Evolutionary conservation across 2,888 invertebrate species (phyloP).

Genomic region (Mythimna loreyi): DNA sequence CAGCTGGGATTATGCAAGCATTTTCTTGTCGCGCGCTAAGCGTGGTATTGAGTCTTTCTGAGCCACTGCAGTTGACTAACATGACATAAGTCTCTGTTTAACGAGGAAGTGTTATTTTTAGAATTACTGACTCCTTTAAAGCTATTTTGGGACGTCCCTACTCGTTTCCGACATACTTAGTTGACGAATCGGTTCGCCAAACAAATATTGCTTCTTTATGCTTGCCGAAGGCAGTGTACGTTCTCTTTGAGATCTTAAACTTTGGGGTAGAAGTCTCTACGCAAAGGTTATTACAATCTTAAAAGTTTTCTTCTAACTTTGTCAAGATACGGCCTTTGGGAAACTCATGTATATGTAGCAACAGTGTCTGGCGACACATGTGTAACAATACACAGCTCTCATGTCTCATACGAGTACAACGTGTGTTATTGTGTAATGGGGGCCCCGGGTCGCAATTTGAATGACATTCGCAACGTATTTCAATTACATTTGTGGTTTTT

Average conservation of each 20-base stretch:
- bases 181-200: not conserved
- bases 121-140: conserved; percentile 22
- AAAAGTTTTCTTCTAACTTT: conserved; percentile 17
- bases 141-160: conserved; percentile 32
- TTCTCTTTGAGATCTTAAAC: not conserved
- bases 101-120: conserved; percentile 45
- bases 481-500: conserved; percentile 25
- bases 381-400: conserved; percentile 46
- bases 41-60: conserved; percentile 8
- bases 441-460: conserved; percentile 24
- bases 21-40: conserved; percentile 27
- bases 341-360: conserved; percentile 27
- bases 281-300: not conserved
- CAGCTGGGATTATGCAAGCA: conserved; percentile 41
- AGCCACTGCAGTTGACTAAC: conserved; percentile 15
- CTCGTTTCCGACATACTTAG: conserved; percentile 1
- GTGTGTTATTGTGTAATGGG: conserved; percentile 41
- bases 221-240: not conserved
- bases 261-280: not conserved
- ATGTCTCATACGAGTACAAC: conserved; percentile 24
- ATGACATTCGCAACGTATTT: conserved; percentile 43
- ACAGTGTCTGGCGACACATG: conserved; percentile 19
- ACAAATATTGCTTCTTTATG: not conserved
- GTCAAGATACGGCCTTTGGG: conserved; percentile 18
- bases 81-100: conserved; percentile 10